Evolutionary conservation across 2,797 vertebrate species (phyloP).

Genomic region (Rhodeus uyekii): DNA sequence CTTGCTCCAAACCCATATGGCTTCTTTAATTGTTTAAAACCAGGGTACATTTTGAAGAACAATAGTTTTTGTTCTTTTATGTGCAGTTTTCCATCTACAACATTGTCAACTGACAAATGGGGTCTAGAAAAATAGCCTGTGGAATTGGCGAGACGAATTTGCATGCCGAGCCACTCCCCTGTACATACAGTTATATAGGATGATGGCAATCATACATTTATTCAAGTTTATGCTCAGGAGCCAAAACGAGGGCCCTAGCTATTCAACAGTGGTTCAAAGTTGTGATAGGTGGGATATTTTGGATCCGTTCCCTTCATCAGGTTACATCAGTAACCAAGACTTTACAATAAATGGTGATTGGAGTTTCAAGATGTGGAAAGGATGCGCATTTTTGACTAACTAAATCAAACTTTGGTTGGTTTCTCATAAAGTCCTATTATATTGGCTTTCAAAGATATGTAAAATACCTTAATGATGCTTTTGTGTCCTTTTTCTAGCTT

Average conservation of each 20-base stretch:
- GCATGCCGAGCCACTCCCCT: not conserved
- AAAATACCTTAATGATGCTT: not conserved
- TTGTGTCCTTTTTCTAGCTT: not conserved
- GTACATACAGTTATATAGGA: too few relatives aligned
- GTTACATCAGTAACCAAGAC: not conserved
- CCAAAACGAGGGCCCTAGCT: not conserved
- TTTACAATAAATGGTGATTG: not conserved
- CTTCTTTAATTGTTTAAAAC: conserved; percentile 1
- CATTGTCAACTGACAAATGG: not conserved
- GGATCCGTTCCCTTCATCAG: not conserved
- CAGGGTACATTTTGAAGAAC: not conserved
- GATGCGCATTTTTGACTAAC: not conserved
- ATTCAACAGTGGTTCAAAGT: not conserved
- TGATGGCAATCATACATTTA: too few relatives aligned
- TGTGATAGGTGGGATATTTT: not conserved
- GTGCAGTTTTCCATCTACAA: not conserved
- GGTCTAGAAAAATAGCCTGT: not conserved
- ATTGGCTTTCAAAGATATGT: not conserved
- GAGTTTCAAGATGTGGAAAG: not conserved
- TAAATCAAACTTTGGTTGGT: not conserved
- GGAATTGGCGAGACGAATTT: not conserved
- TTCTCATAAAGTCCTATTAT: not conserved
- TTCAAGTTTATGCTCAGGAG: too few relatives aligned
- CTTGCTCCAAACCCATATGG: not conserved
- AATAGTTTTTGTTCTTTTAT: not conserved